Conservation (phyloP, 1,140 invertebrate genomes). For the Homarus americanus region DNA sequence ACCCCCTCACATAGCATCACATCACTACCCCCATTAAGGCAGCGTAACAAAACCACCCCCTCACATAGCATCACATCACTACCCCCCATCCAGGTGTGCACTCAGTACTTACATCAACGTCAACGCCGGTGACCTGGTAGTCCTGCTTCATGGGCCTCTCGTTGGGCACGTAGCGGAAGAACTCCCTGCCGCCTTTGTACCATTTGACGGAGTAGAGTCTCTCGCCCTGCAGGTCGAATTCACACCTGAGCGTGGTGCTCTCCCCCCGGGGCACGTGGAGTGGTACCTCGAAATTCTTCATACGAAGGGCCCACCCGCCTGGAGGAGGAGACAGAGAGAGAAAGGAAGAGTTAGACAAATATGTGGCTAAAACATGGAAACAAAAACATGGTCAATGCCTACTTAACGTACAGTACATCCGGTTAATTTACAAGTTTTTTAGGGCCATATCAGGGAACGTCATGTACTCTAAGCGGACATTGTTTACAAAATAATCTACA, state of each 20-base stretch:
- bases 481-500: too few relatives aligned
- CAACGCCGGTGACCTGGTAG: constrained; percentile 83
- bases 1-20: too few relatives aligned
- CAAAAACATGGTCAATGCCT: not conserved
- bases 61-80: too few relatives aligned
- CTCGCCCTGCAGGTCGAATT: constrained; percentile 84
- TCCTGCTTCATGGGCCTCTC: constrained; percentile 81
- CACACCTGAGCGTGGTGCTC: constrained; percentile 82
- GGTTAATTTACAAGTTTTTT: too few relatives aligned
- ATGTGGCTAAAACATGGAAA: not conserved
- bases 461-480: too few relatives aligned
- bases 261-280: constrained; percentile 82
- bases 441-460: too few relatives aligned
- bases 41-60: too few relatives aligned
- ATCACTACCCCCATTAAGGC: too few relatives aligned
- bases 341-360: not conserved
- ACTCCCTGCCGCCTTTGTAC: constrained; percentile 88
- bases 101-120: constrained; percentile 77
- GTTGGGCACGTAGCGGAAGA: constrained; percentile 87
- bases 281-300: constrained; percentile 76
- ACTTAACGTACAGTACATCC: too few relatives aligned
- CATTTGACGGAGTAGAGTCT: constrained; percentile 88
- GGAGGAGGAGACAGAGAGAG: constrained; percentile 1
- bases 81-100: not conserved
- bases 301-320: constrained; percentile 63